A percentile compares a stretch with the other conserved stretches of the same genome.
These are phyloP conservation scores for Liposcelis brunnea DNA, from an alignment of 2,888 invertebrate genomes.

Conservation along the genomic window DNA sequence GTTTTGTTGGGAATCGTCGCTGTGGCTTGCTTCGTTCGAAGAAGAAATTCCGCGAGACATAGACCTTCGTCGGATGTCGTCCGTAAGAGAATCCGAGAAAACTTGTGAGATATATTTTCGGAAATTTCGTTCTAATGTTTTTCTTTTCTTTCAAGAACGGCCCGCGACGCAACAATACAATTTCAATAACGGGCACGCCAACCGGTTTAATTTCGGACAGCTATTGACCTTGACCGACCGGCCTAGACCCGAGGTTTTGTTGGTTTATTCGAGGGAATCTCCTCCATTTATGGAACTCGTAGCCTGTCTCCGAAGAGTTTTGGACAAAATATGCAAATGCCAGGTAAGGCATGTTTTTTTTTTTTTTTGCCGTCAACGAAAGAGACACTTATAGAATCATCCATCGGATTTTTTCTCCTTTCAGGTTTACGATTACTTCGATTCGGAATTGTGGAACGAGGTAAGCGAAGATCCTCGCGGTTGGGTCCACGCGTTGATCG, in stretches of 20 bases:
- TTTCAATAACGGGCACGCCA: not conserved
- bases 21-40: too few species aligned
- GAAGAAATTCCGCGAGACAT: too few species aligned
- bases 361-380: not conserved
- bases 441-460: conserved; percentile 15
- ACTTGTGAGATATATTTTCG: too few species aligned
- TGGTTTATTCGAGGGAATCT: conserved; percentile 1
- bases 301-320: not conserved
- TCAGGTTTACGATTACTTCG: conserved; percentile 20
- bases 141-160: too few species aligned
- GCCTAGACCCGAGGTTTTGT: conserved; percentile 2
- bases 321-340: conserved; percentile 3
- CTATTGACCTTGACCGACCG: conserved; percentile 1
- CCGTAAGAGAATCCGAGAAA: too few species aligned
- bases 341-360: not conserved
- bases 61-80: too few species aligned
- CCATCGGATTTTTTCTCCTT: conserved; percentile 10
- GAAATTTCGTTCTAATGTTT: too few species aligned
- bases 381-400: not conserved
- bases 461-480: conserved; percentile 16
- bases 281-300: conserved; percentile 5
- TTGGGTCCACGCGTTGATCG: conserved; percentile 15
- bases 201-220: not conserved
- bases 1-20: too few species aligned
- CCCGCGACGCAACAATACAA: not conserved